A percentile compares a stretch with the other conserved stretches of the same genome.
These are phyloP conservation scores for Agelas oroides DNA, from an alignment of 37 sponge, comb jelly and placozoan species.

Conservation along the genomic window DNA sequence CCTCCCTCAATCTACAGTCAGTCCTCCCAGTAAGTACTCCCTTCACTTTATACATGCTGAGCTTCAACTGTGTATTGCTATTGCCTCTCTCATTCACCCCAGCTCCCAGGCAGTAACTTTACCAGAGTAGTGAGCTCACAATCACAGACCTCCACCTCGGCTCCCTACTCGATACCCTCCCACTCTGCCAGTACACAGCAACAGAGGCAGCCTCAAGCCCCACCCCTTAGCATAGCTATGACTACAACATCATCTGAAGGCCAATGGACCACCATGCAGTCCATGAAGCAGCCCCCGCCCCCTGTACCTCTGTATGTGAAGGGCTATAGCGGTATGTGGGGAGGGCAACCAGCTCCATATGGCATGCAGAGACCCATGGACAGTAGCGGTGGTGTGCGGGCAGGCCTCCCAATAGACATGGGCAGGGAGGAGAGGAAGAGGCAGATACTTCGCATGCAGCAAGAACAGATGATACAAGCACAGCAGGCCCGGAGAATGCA, in stretches of 20 bases:
- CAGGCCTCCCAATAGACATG: too few relatives aligned
- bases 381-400: not conserved
- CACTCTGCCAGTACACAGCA: not conserved
- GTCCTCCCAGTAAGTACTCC: constrained; percentile 69
- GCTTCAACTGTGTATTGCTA: not conserved
- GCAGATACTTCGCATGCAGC: constrained; percentile 59
- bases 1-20: constrained; percentile 59
- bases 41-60: too few relatives aligned
- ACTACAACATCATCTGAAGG: too few relatives aligned
- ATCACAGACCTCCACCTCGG: not conserved
- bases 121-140: constrained; percentile 5
- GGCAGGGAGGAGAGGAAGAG: too few relatives aligned
- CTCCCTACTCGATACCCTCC: constrained; percentile 5
- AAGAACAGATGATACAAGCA: constrained; percentile 58
- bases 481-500: constrained; percentile 44
- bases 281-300: not conserved
- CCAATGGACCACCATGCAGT: too few relatives aligned
- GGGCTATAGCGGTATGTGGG: not conserved
- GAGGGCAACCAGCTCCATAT: constrained; percentile 1
- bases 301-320: not conserved
- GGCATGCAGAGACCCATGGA: not conserved
- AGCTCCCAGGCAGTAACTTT: constrained; percentile 38
- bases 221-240: too few relatives aligned
- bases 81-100: not conserved
- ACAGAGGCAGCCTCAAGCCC: constrained; percentile 6